Evolutionary conservation across 2,797 vertebrate species (phyloP), one percentile per base, ranked within the genome.

Genomic region (Ctenopoma kingsleyae): DNA sequence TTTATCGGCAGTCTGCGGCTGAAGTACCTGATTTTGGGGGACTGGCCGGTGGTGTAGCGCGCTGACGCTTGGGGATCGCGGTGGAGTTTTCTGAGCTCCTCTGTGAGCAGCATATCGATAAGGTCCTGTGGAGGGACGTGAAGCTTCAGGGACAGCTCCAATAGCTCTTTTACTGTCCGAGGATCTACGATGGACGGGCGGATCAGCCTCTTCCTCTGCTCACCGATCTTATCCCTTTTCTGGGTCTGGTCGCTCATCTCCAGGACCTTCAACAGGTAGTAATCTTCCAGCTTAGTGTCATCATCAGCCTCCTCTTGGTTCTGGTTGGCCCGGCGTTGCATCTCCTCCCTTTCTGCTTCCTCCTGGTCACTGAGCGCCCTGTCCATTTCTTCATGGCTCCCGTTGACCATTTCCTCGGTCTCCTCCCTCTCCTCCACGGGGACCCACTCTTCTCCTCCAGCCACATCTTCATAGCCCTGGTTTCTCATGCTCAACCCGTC

Each of bases 41-140:
- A 90, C 32, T 93, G 90, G 36, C 95, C 94, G 67, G 90, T 92
- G 67, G 94, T 93, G 88, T 94, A 95, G 19, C 89, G 92, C 49
- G 93, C 46, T 3, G 95, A 74, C 0, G 88, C 74, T 44, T 84
- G 95, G 40, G 95, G 83, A 32, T 95, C 92, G 19, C 94, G 95
- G n/a, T 92, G 95, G 71, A 96, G 94, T 90, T 96, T 98, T 65
- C 90, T 90, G n/a, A 94, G 87, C 75, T 98, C 97, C 73, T 96
- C 95, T 36, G 93, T 95, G 85, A 96, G 96, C 81, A 99, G 84
- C 96, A 98, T 97, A 32, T 99, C 96, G 66, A 99, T 95, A 44
- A 99, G 94, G 81, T 99, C 98, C 91, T 99, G 97, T 0, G 98
- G 98, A 7, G 97, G 97, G 50, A 99, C 96, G 90, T 99, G 98